These are phyloP conservation scores for Pelecanus crispus DNA, from an alignment of 2,113 vertebrate genomes.

Conservation along the genomic window DNA sequence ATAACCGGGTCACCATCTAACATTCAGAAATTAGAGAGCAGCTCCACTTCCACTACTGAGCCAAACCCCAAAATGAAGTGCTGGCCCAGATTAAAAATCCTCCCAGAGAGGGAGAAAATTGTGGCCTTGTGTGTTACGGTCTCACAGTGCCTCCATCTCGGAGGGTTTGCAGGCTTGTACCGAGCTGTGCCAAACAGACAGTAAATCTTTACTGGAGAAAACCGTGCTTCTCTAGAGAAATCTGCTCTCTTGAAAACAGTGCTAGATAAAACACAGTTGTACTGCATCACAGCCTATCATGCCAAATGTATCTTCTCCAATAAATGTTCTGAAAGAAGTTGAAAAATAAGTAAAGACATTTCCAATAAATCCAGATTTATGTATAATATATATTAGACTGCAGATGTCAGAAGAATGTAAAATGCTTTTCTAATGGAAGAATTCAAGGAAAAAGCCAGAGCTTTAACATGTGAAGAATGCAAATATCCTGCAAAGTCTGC, in stretches of 20 bases:
- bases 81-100: background rate
- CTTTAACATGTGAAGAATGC: background rate
- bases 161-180: background rate
- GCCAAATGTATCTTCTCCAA: constrained; percentile 12
- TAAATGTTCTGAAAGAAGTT: background rate
- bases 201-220: background rate
- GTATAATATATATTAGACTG: background rate
- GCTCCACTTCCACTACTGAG: background rate
- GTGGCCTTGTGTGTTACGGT: background rate
- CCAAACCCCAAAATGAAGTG: constrained; percentile 21
- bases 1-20: background rate
- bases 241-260: background rate
- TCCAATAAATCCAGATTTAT: constrained; percentile 24
- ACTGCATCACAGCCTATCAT: background rate
- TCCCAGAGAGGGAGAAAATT: background rate
- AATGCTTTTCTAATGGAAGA: background rate
- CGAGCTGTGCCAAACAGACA: background rate
- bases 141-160: background rate
- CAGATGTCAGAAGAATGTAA: constrained; percentile 8
- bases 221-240: background rate
- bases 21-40: constrained; percentile 30
- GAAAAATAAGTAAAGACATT: constrained; percentile 19
- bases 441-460: constrained; percentile 4
- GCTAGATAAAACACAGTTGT: background rate
- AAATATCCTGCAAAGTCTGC: background rate